Conservation (phyloP, 2,113 vertebrate species). For the zebrafish (Danio rerio) region GRCz12tu NC_133192.1:4459501-4460000, state of each 20-base stretch:
- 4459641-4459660: no score
- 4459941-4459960: slow-evolving; percentile 86
- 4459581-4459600: no score
- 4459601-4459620: no score
- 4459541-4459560: no score
- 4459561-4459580: no score
- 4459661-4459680: no score
- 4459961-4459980: slow-evolving; percentile 92
- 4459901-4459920: no score
- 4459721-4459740: slow-evolving; percentile 63
- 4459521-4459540: no score
- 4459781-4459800: slow-evolving; percentile 88
- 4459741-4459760: slow-evolving; percentile 81
- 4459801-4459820: slow-evolving; percentile 92
- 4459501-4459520: no score
- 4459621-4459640: no score
- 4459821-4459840: slow-evolving; percentile 85
- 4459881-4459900: slow-evolving; percentile 6
- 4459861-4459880: slow-evolving; percentile 14
- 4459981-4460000: slow-evolving; percentile 96
- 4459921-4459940: slow-evolving; percentile 36
- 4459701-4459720: background rate
- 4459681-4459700: background rate
- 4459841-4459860: slow-evolving; percentile 16
- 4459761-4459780: slow-evolving; percentile 99